A percentile compares a stretch with the other conserved stretches of the same genome.
phyloP scores from a whole-genome alignment of 1,140 invertebrate genomes.

The Anoplolepis gracilipes region DNA sequence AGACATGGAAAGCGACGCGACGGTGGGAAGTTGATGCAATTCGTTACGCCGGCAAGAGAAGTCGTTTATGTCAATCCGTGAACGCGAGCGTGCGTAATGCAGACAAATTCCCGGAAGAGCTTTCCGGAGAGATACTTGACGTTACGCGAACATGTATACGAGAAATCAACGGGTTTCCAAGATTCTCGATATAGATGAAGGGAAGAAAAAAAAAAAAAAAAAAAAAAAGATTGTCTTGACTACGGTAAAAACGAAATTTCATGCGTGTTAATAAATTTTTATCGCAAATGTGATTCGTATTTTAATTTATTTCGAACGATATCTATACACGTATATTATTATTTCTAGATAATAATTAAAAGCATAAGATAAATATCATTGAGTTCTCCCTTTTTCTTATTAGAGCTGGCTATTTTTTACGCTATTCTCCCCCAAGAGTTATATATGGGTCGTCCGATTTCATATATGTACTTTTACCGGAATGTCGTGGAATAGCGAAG shows the following conservation, averaged over 20 bases:
- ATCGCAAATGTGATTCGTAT: too few species aligned
- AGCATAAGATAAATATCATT: background rate
- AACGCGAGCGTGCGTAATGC: slow-evolving; percentile 46
- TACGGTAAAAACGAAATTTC: too few species aligned
- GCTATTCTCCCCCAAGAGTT: background rate
- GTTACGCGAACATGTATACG: slow-evolving; percentile 35
- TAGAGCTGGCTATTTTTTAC: background rate
- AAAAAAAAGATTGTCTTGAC: too few species aligned
- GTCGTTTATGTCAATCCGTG: slow-evolving; percentile 56
- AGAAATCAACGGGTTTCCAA: background rate
- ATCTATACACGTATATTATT: too few species aligned
- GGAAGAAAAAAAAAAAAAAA: too few species aligned
- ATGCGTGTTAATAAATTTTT: too few species aligned
- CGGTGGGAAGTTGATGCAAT: slow-evolving; percentile 49
- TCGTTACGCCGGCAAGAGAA: slow-evolving; percentile 51
- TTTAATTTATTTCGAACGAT: too few species aligned
- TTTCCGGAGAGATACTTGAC: slow-evolving; percentile 24
- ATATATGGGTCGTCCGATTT: background rate
- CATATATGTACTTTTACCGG: slow-evolving; percentile 28
- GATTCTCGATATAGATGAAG: too few species aligned
- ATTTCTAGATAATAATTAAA: too few species aligned
- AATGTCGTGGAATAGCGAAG: slow-evolving; percentile 21
- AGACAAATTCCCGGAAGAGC: slow-evolving; percentile 46
- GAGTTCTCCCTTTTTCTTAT: background rate
- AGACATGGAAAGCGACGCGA: slow-evolving; percentile 50